Percentiles rank a stretch among this genome's conserved stretches.
Evolutionary conservation across 2,113 vertebrate genomes (phyloP).

Genomic region (Pholis gunnellus): DNA sequence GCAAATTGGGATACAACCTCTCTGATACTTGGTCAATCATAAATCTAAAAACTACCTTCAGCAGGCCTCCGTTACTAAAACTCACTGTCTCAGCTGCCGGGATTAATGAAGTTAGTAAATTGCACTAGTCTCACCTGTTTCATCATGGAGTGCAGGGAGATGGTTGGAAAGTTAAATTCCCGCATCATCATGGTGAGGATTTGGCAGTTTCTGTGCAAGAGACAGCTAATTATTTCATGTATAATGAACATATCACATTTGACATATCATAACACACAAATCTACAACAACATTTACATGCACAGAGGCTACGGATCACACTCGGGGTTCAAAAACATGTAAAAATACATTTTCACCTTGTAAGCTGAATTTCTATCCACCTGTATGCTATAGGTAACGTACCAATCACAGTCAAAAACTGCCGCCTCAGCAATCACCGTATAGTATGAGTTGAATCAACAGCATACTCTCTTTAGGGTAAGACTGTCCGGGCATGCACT

Average conservation of each 20-base stretch:
- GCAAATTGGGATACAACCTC: neutral
- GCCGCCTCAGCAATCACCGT: neutral
- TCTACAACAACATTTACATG: neutral
- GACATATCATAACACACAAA: too few relatives aligned
- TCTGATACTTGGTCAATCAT: neutral
- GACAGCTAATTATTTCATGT: neutral
- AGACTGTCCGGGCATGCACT: neutral
- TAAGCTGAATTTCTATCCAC: neutral
- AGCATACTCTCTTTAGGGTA: neutral
- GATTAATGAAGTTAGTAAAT: neutral
- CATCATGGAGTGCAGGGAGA: constrained; percentile 97
- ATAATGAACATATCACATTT: too few relatives aligned
- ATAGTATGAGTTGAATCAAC: neutral
- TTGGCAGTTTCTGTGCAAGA: constrained; percentile 89
- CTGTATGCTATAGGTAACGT: neutral
- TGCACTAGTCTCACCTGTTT: constrained; percentile 87
- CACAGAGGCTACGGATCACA: neutral
- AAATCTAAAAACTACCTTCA: neutral
- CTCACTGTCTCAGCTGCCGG: neutral
- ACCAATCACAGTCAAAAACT: neutral
- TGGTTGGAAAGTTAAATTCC: constrained; percentile 88
- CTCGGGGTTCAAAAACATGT: neutral
- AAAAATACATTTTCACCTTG: neutral
- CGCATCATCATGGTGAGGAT: constrained; percentile 95
- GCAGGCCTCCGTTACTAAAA: neutral